Evolutionary conservation across 1,140 invertebrate species (phyloP), one percentile per base, ranked within the genome.

Genomic region (Rhopalosiphum padi): DNA sequence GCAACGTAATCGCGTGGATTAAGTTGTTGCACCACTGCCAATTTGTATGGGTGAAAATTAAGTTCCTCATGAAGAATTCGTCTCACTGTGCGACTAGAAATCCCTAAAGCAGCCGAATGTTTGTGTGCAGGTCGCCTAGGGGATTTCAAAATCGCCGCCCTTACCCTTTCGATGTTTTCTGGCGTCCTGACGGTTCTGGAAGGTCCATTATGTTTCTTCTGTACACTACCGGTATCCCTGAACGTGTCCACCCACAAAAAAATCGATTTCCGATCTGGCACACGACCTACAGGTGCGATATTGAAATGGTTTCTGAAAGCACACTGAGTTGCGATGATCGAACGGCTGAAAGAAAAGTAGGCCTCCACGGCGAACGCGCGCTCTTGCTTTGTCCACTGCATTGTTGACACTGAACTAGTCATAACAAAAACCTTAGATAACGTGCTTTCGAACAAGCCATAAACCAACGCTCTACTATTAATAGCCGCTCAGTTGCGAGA

Each of bases 181-280:
- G 60, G 68, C 93, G 82, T 86, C 23, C 82, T 93, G 94, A 90
- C 51, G 41, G 94, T 94, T 83, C 92, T 77, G 93, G 77, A 37
- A 91, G 41, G 51, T 43, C 93, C 93, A 93, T 91, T 91, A 77
- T 35, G 60, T 91, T 93, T 94, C 86, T 90, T 93, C 86, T 91
- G 90, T 87, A 94, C 87, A 92, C 48, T 91, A 83, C 94, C 94
- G 51, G 91, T 94, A 89, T 68, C 93, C 92, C 94, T 93, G 93
- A 94, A 94, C 82, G 77, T 87, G 85, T 94, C 60, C 93, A 94
- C 94, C 94, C 92, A 94, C 48, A 85, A 89, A 82, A 85, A 86
- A 93, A 94, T 89, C 41, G 91, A 93, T 86, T 94, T 90, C 48
- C 87, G 77, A 94, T 94, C 94, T 22, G 82, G 37, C 5, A 41